Evolutionary conservation across 2,113 vertebrate species (phyloP).

Genomic region (Pomatostomus ruficeps): DNA sequence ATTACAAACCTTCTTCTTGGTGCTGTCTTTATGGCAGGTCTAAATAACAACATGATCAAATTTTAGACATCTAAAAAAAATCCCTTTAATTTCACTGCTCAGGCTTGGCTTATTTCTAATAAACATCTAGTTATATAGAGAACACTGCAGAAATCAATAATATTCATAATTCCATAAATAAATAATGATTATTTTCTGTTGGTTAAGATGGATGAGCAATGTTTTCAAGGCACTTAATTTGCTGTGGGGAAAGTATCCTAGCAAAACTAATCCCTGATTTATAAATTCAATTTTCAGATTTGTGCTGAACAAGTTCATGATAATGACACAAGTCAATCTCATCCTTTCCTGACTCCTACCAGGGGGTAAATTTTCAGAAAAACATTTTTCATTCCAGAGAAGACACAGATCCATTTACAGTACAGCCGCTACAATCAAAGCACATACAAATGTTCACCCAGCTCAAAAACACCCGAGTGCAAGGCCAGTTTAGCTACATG

Average conservation of each 20-base stretch:
- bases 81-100: not conserved
- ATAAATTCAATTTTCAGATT: not conserved
- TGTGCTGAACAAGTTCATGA: not conserved
- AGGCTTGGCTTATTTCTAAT: not conserved
- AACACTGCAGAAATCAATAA: not conserved
- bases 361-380: not conserved
- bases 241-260: not conserved
- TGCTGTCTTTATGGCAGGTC: not conserved
- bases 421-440: not conserved
- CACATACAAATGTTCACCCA: not conserved
- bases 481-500: not conserved
- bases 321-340: not conserved
- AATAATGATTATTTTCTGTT: not conserved
- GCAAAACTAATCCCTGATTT: not conserved
- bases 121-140: not conserved
- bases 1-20: not conserved
- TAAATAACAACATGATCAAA: not conserved
- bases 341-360: not conserved
- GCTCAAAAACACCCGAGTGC: not conserved
- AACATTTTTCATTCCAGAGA: not conserved
- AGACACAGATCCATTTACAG: not conserved
- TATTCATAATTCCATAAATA: not conserved
- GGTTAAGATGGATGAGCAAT: not conserved
- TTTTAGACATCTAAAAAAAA: not conserved
- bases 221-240: not conserved